Evolutionary conservation across 2,113 vertebrate genomes (phyloP).

Genomic region (Hippocampus guttulatus): DNA sequence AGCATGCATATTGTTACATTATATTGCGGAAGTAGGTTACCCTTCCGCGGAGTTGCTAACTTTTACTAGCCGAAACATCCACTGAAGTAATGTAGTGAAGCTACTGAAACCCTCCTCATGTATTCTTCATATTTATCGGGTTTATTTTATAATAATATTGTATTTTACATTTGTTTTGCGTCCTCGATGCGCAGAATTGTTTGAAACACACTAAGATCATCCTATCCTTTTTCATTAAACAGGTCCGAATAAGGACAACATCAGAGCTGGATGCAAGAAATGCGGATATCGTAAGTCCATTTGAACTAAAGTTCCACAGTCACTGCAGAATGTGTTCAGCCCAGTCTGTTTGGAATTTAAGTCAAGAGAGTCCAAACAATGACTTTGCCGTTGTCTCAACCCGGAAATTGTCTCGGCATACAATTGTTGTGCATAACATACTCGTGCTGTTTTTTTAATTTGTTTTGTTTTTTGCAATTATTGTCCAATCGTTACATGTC

Average conservation of each 20-base stretch:
- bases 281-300: slow-evolving; percentile 94
- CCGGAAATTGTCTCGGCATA: not conserved
- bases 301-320: not conserved
- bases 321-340: not conserved
- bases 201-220: not conserved
- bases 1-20: not conserved
- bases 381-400: not conserved
- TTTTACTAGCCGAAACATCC: not conserved
- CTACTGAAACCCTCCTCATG: not conserved
- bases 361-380: not conserved
- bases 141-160: not conserved
- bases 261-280: slow-evolving; percentile 96
- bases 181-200: not conserved
- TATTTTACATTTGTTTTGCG: not conserved
- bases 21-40: not conserved
- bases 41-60: not conserved
- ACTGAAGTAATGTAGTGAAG: not conserved
- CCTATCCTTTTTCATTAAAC: slow-evolving; percentile 28
- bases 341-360: not conserved
- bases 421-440: not conserved
- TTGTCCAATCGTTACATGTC: not conserved
- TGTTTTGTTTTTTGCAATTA: not conserved
- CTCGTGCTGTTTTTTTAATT: slow-evolving; percentile 6
- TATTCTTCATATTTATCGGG: not conserved
- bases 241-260: slow-evolving; percentile 96